phyloP scores from a whole-genome alignment of 2,888 invertebrate genomes.

The Ectemnius lituratus region DNA sequence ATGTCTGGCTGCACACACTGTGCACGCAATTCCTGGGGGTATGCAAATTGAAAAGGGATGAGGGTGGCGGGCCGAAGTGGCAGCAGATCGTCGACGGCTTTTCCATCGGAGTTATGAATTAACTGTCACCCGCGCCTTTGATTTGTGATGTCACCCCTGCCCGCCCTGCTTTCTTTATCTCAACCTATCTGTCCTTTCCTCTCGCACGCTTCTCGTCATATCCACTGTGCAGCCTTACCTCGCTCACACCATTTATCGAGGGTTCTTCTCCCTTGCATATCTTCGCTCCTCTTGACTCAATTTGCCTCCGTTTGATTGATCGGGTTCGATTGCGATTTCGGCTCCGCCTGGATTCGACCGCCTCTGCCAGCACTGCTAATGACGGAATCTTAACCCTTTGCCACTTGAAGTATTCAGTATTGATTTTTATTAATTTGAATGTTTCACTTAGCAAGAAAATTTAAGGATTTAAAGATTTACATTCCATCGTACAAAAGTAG shows the following conservation, averaged over 20 bases:
- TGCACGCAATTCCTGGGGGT: constrained; percentile 60
- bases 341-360: too few species aligned
- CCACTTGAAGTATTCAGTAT: constrained; percentile 29
- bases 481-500: too few species aligned
- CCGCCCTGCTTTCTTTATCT: constrained; percentile 22
- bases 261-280: constrained; percentile 20
- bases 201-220: constrained; percentile 9
- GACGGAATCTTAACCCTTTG: constrained; percentile 44
- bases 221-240: not conserved
- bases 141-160: constrained; percentile 60
- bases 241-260: not conserved
- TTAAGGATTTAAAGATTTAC: too few species aligned
- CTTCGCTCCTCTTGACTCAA: constrained; percentile 38
- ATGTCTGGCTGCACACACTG: constrained; percentile 48
- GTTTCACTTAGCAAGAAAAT: too few species aligned
- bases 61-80: constrained; percentile 22
- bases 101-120: constrained; percentile 64
- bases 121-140: constrained; percentile 69
- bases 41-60: constrained; percentile 62
- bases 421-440: not conserved
- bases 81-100: constrained; percentile 8
- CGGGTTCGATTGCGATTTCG: constrained; percentile 59
- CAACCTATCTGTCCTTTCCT: constrained; percentile 22
- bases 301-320: constrained; percentile 65
- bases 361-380: constrained; percentile 38